These are phyloP conservation scores for Lycia hirtaria DNA, from an alignment of 2,888 invertebrate species.

Conservation along the genomic window DNA sequence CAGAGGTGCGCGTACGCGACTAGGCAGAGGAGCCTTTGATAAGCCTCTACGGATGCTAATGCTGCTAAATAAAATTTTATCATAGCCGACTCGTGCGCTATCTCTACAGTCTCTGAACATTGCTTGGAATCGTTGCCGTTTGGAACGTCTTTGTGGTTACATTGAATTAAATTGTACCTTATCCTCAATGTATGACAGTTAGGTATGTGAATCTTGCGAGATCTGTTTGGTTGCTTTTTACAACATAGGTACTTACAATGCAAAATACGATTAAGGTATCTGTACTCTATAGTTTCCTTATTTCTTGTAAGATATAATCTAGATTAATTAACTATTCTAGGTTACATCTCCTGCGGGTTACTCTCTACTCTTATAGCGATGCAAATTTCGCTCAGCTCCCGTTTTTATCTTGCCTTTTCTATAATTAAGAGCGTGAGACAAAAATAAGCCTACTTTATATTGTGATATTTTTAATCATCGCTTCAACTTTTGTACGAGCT, in stretches of 20 bases:
- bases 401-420: too few relatives aligned
- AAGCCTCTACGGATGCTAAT: slow-evolving; percentile 72
- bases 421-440: too few relatives aligned
- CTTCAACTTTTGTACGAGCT: too few relatives aligned
- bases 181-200: neutral
- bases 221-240: neutral
- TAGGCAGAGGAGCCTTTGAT: slow-evolving; percentile 56
- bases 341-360: too few relatives aligned
- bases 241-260: neutral
- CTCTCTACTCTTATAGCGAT: too few relatives aligned
- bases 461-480: too few relatives aligned
- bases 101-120: slow-evolving; percentile 42
- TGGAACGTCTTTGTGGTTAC: slow-evolving; percentile 21
- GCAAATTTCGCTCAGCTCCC: too few relatives aligned
- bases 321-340: too few relatives aligned
- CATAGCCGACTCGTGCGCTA: slow-evolving; percentile 57
- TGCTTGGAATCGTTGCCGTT: slow-evolving; percentile 14
- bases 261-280: neutral
- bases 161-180: slow-evolving; percentile 19
- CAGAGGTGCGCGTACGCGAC: slow-evolving; percentile 56
- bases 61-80: slow-evolving; percentile 74
- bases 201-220: neutral
- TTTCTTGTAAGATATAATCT: neutral
- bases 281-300: neutral
- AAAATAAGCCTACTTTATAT: too few relatives aligned